Percentiles rank a stretch among this genome's conserved stretches.
Conservation (phyloP, 2,888 invertebrate genomes). For the Calliopum simillimum region DNA sequence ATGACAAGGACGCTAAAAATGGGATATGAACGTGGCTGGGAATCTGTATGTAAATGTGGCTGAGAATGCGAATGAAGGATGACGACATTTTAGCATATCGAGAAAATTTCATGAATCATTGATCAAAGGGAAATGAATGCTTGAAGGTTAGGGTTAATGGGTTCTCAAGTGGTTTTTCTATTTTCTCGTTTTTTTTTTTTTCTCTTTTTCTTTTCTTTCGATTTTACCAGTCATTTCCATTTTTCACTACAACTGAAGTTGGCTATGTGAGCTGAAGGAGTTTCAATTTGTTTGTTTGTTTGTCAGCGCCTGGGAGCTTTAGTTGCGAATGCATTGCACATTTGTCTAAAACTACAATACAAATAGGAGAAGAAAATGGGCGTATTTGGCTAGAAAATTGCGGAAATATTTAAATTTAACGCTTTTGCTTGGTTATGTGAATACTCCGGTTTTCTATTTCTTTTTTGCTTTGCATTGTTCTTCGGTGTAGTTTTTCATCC, state of each 20-base stretch:
- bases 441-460: slow-evolving; percentile 1
- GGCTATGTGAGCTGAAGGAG: not conserved
- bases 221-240: not conserved
- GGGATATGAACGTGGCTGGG: no score
- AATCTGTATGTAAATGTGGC: no score
- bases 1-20: no score
- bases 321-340: not conserved
- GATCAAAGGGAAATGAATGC: slow-evolving; percentile 36
- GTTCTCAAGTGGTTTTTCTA: slow-evolving; percentile 24
- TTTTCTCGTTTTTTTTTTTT: not conserved
- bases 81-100: slow-evolving; percentile 25
- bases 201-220: slow-evolving; percentile 3
- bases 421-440: not conserved
- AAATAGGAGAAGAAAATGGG: slow-evolving; percentile 9
- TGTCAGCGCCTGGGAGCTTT: not conserved
- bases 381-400: slow-evolving; percentile 9
- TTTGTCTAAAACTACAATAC: not conserved
- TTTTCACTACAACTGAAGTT: not conserved
- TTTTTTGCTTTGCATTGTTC: not conserved
- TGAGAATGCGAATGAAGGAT: not conserved
- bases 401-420: slow-evolving; percentile 32
- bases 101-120: slow-evolving; percentile 34
- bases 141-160: slow-evolving; percentile 34
- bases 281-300: slow-evolving; percentile 11
- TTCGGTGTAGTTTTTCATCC: not conserved